A percentile compares a stretch with the other conserved stretches of the same genome.
Evolutionary conservation across 2,113 vertebrate species (phyloP).

Genomic region (Anolis sagrei): DNA sequence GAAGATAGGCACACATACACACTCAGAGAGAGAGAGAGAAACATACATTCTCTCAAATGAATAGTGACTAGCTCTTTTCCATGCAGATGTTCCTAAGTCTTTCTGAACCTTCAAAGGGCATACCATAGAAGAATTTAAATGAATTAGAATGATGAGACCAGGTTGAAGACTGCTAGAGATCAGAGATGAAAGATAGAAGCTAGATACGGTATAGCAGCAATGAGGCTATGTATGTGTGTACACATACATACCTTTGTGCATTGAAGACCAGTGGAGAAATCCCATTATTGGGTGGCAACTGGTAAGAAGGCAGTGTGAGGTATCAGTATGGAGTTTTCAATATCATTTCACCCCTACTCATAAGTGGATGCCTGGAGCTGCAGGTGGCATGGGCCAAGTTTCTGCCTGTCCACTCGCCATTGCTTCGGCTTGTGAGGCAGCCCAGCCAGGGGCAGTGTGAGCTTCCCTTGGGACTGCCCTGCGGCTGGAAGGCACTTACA

Average conservation of each 20-base stretch:
- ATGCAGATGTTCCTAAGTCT: not conserved
- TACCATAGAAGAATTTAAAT: not conserved
- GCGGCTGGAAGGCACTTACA: not conserved
- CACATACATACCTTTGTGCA: too few relatives aligned
- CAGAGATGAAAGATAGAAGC: not conserved
- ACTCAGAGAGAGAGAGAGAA: too few relatives aligned
- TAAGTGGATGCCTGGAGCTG: not conserved
- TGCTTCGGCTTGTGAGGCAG: not conserved
- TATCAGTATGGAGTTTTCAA: not conserved
- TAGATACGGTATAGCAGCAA: not conserved
- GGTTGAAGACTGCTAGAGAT: not conserved
- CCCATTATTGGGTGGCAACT: not conserved
- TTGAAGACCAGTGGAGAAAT: too few relatives aligned
- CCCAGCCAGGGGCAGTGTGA: not conserved
- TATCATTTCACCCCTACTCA: not conserved
- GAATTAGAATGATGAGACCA: not conserved
- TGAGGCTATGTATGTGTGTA: too few relatives aligned
- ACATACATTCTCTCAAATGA: not conserved
- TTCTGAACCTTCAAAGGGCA: not conserved
- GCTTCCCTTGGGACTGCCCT: not conserved
- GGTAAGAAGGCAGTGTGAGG: accelerated
- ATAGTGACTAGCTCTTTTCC: not conserved
- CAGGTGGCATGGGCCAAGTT: not conserved
- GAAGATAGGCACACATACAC: not conserved
- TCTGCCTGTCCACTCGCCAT: not conserved